Evolutionary conservation across 2,797 vertebrate genomes (phyloP).

Genomic region (Hybognathus amarus): DNA sequence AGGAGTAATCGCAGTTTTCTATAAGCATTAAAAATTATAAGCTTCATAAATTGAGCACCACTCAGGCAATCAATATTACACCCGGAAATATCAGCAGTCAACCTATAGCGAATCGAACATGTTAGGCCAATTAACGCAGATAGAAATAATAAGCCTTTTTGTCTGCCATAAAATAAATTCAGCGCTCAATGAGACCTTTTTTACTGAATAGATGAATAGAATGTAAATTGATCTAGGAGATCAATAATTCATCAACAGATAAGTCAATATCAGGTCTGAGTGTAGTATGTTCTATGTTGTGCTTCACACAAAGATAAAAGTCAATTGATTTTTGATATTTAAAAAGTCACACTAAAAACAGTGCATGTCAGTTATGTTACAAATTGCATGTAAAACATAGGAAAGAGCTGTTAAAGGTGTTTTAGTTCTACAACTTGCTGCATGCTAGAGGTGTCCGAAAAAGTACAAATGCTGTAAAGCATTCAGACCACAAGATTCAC

Average conservation of each 20-base stretch:
- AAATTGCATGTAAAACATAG: background rate
- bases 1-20: slow-evolving; percentile 44
- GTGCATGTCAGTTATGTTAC: background rate
- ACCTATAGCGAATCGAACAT: slow-evolving; percentile 57
- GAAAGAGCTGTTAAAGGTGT: background rate
- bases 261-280: slow-evolving; percentile 55
- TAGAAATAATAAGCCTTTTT: slow-evolving; percentile 56
- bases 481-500: slow-evolving; percentile 7
- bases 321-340: slow-evolving; percentile 21
- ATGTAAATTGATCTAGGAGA: slow-evolving; percentile 42
- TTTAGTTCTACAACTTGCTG: background rate
- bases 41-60: slow-evolving; percentile 43
- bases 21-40: slow-evolving; percentile 49
- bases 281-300: slow-evolving; percentile 28
- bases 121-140: slow-evolving; percentile 59
- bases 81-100: slow-evolving; percentile 6
- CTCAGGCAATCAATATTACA: slow-evolving; percentile 11
- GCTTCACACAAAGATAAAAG: background rate
- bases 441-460: slow-evolving; percentile 6
- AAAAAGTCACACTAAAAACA: background rate
- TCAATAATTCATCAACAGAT: slow-evolving; percentile 71
- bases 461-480: background rate
- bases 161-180: slow-evolving; percentile 58
- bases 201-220: slow-evolving; percentile 57
- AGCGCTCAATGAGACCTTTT: slow-evolving; percentile 60